These are phyloP conservation scores for Cotesia typhae DNA, from an alignment of 1,140 invertebrate genomes.

Conservation along the genomic window DNA sequence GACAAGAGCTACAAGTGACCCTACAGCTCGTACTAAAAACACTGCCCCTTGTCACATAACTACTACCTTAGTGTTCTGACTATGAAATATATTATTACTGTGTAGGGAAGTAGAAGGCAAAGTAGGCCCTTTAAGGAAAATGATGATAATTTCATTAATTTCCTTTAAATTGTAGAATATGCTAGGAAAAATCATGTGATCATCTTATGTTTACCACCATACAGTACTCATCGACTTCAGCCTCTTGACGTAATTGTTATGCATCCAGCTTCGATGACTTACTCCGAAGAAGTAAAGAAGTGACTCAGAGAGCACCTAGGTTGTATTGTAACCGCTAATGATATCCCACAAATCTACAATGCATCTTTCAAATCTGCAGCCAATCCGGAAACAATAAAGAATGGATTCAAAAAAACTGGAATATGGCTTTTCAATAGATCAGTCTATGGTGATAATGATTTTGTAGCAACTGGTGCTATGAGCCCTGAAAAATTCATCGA, in stretches of 20 bases:
- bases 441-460: constrained; percentile 6
- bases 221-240: constrained; percentile 50
- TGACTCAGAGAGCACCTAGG: background rate
- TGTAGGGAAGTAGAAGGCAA: too few relatives aligned
- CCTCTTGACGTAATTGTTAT: constrained; percentile 62
- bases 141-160: too few relatives aligned
- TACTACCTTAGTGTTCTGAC: too few relatives aligned
- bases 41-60: too few relatives aligned
- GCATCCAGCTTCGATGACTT: constrained; percentile 42
- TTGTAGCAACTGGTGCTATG: constrained; percentile 6
- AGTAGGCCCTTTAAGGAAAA: too few relatives aligned
- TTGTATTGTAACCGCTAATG: background rate
- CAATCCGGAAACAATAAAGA: constrained; percentile 6
- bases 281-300: background rate
- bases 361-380: constrained; percentile 7
- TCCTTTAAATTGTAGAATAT: constrained; percentile 7
- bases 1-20: too few relatives aligned
- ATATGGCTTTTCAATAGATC: background rate
- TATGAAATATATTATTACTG: too few relatives aligned
- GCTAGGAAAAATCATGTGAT: constrained; percentile 35
- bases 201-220: constrained; percentile 24
- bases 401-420: constrained; percentile 9
- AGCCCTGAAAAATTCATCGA: background rate
- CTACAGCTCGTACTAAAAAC: too few relatives aligned
- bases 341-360: background rate